Evolutionary conservation across 2,888 invertebrate species (phyloP).

Genomic region (Hololepta plana): DNA sequence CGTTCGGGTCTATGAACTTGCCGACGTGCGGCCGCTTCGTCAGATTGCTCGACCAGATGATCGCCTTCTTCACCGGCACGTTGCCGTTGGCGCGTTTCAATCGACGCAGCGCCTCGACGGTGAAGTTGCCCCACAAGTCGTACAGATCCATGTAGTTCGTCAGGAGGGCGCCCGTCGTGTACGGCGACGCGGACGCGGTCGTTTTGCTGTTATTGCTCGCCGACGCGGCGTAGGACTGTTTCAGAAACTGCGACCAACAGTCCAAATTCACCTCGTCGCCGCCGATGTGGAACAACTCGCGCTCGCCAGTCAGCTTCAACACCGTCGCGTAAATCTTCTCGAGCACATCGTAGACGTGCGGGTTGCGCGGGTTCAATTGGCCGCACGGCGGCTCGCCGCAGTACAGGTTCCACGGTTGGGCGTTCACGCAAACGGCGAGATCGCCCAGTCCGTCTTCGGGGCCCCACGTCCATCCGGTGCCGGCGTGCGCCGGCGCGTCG

Average conservation of each 20-base stretch:
- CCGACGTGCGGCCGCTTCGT: conserved; percentile 50
- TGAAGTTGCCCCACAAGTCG: conserved; percentile 64
- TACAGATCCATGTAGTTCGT: conserved; percentile 57
- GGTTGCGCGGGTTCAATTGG: conserved; percentile 66
- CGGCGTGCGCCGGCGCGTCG: conserved; percentile 80
- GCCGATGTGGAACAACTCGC: conserved; percentile 70
- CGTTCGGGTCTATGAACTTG: conserved; percentile 27
- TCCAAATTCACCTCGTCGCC: conserved; percentile 67
- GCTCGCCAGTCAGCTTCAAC: conserved; percentile 51
- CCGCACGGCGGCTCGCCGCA: conserved; percentile 80
- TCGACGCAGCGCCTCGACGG: conserved; percentile 39
- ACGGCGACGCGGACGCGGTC: conserved; percentile 5
- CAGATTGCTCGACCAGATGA: conserved; percentile 62
- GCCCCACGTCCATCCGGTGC: conserved; percentile 76
- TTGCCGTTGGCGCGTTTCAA: conserved; percentile 44
- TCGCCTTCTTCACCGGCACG: conserved; percentile 33
- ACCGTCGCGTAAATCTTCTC: conserved; percentile 60
- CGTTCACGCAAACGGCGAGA: conserved; percentile 63
- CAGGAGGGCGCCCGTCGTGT: neutral
- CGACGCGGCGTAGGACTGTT: conserved; percentile 16
- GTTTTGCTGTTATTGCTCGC: conserved; percentile 3
- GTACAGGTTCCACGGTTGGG: conserved; percentile 62
- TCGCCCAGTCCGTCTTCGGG: conserved; percentile 56
- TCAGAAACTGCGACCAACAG: conserved; percentile 47
- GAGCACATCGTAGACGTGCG: conserved; percentile 52